These are phyloP conservation scores for Caranx ignobilis DNA, from an alignment of 2,113 vertebrate species.

Conservation along the genomic window DNA sequence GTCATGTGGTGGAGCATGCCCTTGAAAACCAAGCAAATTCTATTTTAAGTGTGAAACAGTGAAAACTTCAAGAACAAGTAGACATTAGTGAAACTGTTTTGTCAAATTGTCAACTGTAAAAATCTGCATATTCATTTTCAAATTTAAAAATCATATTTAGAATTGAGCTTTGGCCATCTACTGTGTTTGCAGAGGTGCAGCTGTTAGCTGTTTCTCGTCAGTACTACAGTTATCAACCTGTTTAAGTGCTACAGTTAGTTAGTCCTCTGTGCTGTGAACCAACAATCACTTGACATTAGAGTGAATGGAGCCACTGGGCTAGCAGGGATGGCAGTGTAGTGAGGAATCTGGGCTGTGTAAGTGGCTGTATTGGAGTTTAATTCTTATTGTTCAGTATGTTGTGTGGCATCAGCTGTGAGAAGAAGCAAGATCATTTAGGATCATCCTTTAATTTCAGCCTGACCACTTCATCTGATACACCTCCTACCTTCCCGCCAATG, in stretches of 20 bases:
- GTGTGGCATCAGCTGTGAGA: conserved; percentile 29
- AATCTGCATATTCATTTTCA: too few species aligned
- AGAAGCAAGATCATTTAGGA: conserved; percentile 41
- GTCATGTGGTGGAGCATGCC: too few species aligned
- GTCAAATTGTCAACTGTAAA: too few species aligned
- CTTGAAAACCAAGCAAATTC: too few species aligned
- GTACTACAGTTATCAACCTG: background rate
- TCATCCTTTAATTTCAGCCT: conserved; percentile 34
- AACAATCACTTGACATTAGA: background rate
- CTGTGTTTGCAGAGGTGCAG: background rate
- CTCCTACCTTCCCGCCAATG: conserved; percentile 12
- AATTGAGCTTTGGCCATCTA: too few species aligned
- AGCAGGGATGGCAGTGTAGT: conserved; percentile 1
- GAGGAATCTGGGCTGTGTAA: conserved; percentile 37
- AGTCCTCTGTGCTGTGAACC: background rate
- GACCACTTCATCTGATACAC: conserved; percentile 18
- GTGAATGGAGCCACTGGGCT: background rate
- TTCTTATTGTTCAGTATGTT: conserved; percentile 26
- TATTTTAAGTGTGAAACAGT: too few species aligned
- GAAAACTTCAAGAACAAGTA: too few species aligned
- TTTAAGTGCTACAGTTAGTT: conserved; percentile 51
- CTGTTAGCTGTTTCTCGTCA: background rate
- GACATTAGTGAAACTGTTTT: too few species aligned
- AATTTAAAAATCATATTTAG: too few species aligned
- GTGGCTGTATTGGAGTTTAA: conserved; percentile 21